Evolutionary conservation across 2,113 vertebrate species (phyloP).

Genomic region (Bubo blakistoni): DNA sequence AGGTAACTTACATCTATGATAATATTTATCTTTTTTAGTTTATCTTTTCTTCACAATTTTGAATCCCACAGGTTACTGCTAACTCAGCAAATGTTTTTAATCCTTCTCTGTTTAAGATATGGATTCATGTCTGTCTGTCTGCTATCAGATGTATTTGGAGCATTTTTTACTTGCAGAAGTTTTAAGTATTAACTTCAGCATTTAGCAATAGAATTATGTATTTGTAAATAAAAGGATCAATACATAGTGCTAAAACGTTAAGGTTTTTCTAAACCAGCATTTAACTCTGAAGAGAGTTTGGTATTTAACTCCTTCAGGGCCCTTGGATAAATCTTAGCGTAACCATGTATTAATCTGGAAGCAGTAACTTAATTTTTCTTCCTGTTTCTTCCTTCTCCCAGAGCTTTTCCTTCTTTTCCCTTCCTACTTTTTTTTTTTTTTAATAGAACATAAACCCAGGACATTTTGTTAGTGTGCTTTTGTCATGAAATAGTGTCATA

Average conservation of each 20-base stretch:
- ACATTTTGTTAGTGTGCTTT: not conserved
- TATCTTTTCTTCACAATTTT: not conserved
- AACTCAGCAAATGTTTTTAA: not conserved
- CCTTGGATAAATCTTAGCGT: not conserved
- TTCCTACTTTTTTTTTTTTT: not conserved
- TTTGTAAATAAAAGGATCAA: not conserved
- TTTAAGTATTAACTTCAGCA: not conserved
- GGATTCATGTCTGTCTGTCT: not conserved
- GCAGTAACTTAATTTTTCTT: not conserved
- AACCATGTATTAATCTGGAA: not conserved
- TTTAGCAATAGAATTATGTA: not conserved
- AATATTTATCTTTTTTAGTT: not conserved
- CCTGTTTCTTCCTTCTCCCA: not conserved
- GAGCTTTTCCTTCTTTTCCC: not conserved
- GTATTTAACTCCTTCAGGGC: not conserved
- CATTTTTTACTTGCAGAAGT: not conserved
- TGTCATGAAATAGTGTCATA: not conserved
- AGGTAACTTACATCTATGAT: not conserved
- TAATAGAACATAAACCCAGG: not conserved
- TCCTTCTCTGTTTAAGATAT: not conserved
- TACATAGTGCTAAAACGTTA: not conserved
- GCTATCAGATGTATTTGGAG: not conserved
- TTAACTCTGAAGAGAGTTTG: not conserved
- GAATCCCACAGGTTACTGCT: not conserved
- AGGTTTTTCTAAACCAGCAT: not conserved